Percentiles rank a stretch among this genome's conserved stretches.
These are phyloP conservation scores for Lipophrys pholis DNA, from an alignment of 2,113 vertebrate genomes.

Conservation along the genomic window DNA sequence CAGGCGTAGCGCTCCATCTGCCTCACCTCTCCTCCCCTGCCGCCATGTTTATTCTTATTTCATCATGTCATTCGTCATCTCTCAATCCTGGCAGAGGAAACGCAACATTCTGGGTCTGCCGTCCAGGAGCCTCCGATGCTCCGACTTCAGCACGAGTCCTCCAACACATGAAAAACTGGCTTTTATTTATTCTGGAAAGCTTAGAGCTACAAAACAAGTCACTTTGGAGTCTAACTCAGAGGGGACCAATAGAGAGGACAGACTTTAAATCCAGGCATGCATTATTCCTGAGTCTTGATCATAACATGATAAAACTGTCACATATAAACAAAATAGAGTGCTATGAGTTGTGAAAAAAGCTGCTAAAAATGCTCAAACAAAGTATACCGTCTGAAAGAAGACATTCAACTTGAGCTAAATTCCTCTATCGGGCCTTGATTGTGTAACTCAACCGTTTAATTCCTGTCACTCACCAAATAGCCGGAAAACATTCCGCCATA, in stretches of 20 bases:
- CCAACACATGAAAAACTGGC: slow-evolving; percentile 48
- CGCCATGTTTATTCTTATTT: slow-evolving; percentile 50
- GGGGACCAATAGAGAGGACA: slow-evolving; percentile 28
- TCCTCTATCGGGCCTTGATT: background rate
- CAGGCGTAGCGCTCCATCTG: slow-evolving; percentile 33
- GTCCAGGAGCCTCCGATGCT: slow-evolving; percentile 27
- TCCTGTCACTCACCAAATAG: background rate
- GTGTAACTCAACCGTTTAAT: slow-evolving; percentile 11
- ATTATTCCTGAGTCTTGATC: slow-evolving; percentile 12
- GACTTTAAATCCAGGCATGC: slow-evolving; percentile 8
- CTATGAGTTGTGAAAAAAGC: slow-evolving; percentile 27
- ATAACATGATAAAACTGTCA: slow-evolving; percentile 28
- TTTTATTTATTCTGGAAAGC: slow-evolving; percentile 48
- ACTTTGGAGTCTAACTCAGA: slow-evolving; percentile 36
- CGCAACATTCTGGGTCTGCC: slow-evolving; percentile 27
- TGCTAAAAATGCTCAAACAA: slow-evolving; percentile 6
- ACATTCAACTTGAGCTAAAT: background rate
- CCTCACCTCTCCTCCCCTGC: slow-evolving; percentile 43
- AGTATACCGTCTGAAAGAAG: background rate
- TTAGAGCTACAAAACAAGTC: slow-evolving; percentile 4
- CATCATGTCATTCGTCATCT: slow-evolving; percentile 49
- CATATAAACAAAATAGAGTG: slow-evolving; percentile 23
- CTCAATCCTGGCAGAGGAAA: slow-evolving; percentile 42
- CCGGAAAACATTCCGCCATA: too few species aligned
- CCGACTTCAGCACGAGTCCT: slow-evolving; percentile 31